These are phyloP conservation scores for Euthynnus affinis DNA, from an alignment of 2,797 vertebrate genomes.

Conservation along the genomic window DNA sequence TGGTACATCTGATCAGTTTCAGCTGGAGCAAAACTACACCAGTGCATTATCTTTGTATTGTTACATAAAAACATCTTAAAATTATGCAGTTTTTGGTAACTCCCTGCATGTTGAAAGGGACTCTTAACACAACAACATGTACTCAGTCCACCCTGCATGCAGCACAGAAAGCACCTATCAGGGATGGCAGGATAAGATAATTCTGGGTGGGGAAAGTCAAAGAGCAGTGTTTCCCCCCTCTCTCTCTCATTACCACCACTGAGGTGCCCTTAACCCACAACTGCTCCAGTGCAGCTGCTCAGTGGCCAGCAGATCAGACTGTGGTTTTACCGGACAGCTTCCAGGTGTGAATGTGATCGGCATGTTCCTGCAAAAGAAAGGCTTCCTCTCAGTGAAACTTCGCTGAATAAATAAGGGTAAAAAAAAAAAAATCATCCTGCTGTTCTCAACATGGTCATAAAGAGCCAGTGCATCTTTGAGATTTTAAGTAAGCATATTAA, in stretches of 20 bases:
- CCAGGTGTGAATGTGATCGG: no score
- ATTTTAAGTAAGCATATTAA: conserved; percentile 15
- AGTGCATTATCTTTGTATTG: conserved; percentile 6
- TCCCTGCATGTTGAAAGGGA: conserved; percentile 6
- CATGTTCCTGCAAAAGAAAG: no score
- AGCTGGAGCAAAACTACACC: conserved; percentile 11
- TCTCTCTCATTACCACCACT: no score
- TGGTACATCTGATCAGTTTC: conserved; percentile 7
- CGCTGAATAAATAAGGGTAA: no score
- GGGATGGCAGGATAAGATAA: background rate
- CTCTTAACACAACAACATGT: background rate
- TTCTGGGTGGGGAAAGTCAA: no score
- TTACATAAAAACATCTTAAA: background rate
- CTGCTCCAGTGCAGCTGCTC: no score
- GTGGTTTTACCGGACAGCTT: no score
- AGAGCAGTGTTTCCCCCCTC: no score
- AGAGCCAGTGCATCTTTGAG: conserved; percentile 12
- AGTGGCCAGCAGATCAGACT: no score
- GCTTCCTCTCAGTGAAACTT: no score
- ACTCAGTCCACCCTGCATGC: background rate
- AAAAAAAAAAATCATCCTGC: background rate
- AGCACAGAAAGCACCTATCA: conserved; percentile 12
- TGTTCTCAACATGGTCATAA: conserved; percentile 11
- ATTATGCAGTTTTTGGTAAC: background rate
- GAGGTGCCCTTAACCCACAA: no score